phyloP scores from a whole-genome alignment of 2,888 invertebrate genomes.

The Ametastegia equiseti region DNA sequence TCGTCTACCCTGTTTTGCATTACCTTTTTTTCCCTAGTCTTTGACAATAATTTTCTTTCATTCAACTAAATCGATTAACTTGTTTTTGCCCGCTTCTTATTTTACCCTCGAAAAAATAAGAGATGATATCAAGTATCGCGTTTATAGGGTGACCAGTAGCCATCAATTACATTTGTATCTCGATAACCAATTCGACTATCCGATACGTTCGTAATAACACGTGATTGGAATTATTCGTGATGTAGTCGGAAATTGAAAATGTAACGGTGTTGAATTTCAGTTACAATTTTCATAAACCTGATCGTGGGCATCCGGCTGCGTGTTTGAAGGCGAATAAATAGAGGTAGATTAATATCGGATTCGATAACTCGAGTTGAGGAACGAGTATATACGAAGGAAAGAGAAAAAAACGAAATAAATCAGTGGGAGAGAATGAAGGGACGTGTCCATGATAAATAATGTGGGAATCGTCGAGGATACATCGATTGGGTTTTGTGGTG shows the following conservation, averaged over 20 bases:
- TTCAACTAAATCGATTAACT: too few relatives aligned
- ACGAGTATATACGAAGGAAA: not conserved
- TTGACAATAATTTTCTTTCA: too few relatives aligned
- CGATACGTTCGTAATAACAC: too few relatives aligned
- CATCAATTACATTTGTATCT: too few relatives aligned
- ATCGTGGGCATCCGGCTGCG: not conserved
- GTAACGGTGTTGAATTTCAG: too few relatives aligned
- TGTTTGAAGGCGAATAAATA: not conserved
- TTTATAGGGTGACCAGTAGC: too few relatives aligned
- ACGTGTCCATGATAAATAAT: constrained; percentile 20
- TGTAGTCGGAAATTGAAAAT: not conserved
- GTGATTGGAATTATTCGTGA: too few relatives aligned
- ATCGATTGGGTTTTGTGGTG: constrained; percentile 11
- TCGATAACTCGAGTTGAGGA: not conserved
- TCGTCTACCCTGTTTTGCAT: not conserved
- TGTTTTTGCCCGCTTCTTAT: too few relatives aligned
- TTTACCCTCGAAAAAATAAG: too few relatives aligned
- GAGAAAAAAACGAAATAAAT: not conserved
- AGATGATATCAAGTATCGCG: too few relatives aligned
- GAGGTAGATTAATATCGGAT: not conserved
- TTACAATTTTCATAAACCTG: not conserved
- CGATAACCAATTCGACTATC: too few relatives aligned
- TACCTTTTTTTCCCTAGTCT: not conserved
- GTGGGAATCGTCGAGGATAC: constrained; percentile 13
- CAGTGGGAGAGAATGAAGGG: not conserved